A percentile compares a stretch with the other conserved stretches of the same genome.
Evolutionary conservation across 2,888 invertebrate genomes (phyloP).

Genomic region (Anorthoa munda): DNA sequence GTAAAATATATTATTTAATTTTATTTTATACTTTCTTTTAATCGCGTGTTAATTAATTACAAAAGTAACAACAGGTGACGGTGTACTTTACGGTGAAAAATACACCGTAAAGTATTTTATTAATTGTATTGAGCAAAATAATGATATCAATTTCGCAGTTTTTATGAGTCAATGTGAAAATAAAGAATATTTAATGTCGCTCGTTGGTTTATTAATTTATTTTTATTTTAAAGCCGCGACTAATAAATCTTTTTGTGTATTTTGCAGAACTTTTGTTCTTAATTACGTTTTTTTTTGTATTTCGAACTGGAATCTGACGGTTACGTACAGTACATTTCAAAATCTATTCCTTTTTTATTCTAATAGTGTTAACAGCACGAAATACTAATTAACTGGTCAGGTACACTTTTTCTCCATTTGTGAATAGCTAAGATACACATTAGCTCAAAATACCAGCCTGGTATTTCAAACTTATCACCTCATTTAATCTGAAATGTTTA

Average conservation of each 20-base stretch:
- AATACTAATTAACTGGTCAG: not conserved
- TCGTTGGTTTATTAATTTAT: conserved; percentile 7
- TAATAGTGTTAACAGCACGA: not conserved
- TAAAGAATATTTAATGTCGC: conserved; percentile 15
- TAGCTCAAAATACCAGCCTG: conserved; percentile 37
- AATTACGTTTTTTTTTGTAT: not conserved
- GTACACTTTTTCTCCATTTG: not conserved
- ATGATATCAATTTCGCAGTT: conserved; percentile 46
- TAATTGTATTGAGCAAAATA: conserved; percentile 49
- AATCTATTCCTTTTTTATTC: not conserved
- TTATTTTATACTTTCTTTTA: conserved; percentile 40
- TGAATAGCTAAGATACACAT: not conserved
- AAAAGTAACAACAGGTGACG: conserved; percentile 29
- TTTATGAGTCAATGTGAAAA: conserved; percentile 23
- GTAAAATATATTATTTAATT: conserved; percentile 27
- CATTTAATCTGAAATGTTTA: conserved; percentile 55
- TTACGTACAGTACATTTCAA: not conserved
- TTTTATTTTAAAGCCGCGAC: not conserved
- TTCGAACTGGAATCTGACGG: not conserved
- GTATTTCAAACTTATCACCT: conserved; percentile 53
- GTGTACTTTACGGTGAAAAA: too few relatives aligned
- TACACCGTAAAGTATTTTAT: conserved; percentile 29
- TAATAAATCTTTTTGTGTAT: not conserved
- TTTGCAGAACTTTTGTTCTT: conserved; percentile 6
- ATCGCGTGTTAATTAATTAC: conserved; percentile 50